Evolutionary conservation across 2,113 vertebrate species (phyloP).

Genomic region (Pluvianellus socialis): DNA sequence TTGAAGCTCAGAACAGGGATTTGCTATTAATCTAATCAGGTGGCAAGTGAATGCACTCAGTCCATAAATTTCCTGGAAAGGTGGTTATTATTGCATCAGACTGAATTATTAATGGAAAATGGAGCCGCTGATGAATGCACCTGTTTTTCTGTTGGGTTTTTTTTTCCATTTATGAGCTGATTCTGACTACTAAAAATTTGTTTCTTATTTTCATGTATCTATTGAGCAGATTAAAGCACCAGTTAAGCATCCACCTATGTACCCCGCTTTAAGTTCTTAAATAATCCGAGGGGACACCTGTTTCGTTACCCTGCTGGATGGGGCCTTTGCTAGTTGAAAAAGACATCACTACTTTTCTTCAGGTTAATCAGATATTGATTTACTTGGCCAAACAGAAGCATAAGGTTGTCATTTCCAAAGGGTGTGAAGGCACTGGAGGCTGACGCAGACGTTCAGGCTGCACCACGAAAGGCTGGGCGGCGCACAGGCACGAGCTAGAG

Average conservation of each 20-base stretch:
- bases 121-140: neutral
- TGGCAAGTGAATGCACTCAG: neutral
- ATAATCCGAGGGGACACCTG: neutral
- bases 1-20: neutral
- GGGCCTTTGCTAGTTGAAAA: neutral
- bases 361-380: neutral
- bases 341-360: neutral
- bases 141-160: neutral
- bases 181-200: neutral
- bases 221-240: neutral
- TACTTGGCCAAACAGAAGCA: neutral
- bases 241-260: neutral
- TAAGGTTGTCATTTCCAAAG: neutral
- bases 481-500: accelerated
- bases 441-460: neutral
- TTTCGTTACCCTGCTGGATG: neutral
- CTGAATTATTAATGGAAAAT: neutral
- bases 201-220: neutral
- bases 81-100: neutral
- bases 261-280: neutral
- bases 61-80: neutral
- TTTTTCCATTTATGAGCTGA: neutral
- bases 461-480: accelerated
- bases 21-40: neutral
- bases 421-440: neutral